phyloP scores from a whole-genome alignment of 1,140 invertebrate species.

The Apis laboriosa region DNA sequence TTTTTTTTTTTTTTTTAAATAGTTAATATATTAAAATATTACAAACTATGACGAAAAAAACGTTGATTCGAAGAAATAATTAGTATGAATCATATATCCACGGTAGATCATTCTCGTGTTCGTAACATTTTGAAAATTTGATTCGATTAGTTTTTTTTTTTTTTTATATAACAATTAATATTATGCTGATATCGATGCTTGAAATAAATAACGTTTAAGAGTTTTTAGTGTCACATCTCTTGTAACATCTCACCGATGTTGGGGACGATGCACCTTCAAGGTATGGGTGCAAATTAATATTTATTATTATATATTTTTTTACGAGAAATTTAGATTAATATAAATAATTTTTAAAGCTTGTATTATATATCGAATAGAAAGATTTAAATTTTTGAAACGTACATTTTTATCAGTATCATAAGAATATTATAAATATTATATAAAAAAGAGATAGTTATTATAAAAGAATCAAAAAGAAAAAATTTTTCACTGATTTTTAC shows the following conservation, averaged over 20 bases:
- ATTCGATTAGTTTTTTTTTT: constrained; percentile 56
- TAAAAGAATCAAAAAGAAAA: neutral
- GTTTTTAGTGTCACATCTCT: constrained; percentile 12
- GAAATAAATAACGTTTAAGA: constrained; percentile 60
- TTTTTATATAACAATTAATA: constrained; percentile 65
- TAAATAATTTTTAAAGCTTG: neutral
- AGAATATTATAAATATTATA: neutral
- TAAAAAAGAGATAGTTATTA: neutral
- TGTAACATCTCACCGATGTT: constrained; percentile 6
- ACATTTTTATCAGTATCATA: neutral
- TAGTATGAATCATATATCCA: constrained; percentile 51
- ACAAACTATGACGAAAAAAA: constrained; percentile 66
- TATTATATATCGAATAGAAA: neutral
- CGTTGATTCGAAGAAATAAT: constrained; percentile 68
- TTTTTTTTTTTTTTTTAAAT: constrained; percentile 39
- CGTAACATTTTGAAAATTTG: constrained; percentile 59
- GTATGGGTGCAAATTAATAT: neutral
- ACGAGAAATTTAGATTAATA: neutral
- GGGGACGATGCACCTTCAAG: constrained; percentile 45
- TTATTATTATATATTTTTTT: neutral
- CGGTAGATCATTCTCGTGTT: constrained; percentile 50
- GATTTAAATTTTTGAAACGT: neutral
- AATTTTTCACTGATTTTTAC: neutral
- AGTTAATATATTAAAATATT: constrained; percentile 70
- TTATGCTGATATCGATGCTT: constrained; percentile 67